phyloP scores from a whole-genome alignment of 2,888 invertebrate genomes.

The Heterodera filipjevi region DNA sequence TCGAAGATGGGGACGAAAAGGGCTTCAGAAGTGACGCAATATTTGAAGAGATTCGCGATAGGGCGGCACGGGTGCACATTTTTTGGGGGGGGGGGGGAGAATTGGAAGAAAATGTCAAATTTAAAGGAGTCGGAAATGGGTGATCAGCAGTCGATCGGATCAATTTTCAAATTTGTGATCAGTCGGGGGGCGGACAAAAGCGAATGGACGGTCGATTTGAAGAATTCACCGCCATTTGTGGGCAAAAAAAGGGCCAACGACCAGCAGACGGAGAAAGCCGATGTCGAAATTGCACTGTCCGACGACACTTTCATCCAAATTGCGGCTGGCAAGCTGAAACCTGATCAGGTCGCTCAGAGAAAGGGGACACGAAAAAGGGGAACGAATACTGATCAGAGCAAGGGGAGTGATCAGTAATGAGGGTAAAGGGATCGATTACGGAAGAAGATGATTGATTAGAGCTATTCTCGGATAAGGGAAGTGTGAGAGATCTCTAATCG shows the following conservation, averaged over 20 bases:
- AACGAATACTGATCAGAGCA: too few relatives aligned
- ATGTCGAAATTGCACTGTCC: conserved; percentile 76
- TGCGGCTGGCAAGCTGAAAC: conserved; percentile 84
- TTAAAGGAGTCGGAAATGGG: conserved; percentile 72
- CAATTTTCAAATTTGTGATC: conserved; percentile 86
- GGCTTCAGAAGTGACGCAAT: conserved; percentile 80
- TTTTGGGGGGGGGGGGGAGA: not conserved
- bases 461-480: too few relatives aligned
- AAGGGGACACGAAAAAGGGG: not conserved
- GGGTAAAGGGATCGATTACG: too few relatives aligned
- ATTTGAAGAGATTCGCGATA: conserved; percentile 77
- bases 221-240: conserved; percentile 68
- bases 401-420: too few relatives aligned
- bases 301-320: conserved; percentile 86
- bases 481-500: too few relatives aligned
- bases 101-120: not conserved
- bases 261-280: conserved; percentile 44
- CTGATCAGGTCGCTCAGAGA: conserved; percentile 77
- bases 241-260: conserved; percentile 27
- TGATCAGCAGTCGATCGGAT: conserved; percentile 74
- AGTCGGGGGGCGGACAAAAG: conserved; percentile 77
- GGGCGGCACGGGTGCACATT: conserved; percentile 41
- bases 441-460: not conserved
- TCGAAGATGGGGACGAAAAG: not conserved
- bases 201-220: conserved; percentile 89